These are phyloP conservation scores for Argyresthia goedartella DNA, from an alignment of 2,888 invertebrate species.

Conservation along the genomic window DNA sequence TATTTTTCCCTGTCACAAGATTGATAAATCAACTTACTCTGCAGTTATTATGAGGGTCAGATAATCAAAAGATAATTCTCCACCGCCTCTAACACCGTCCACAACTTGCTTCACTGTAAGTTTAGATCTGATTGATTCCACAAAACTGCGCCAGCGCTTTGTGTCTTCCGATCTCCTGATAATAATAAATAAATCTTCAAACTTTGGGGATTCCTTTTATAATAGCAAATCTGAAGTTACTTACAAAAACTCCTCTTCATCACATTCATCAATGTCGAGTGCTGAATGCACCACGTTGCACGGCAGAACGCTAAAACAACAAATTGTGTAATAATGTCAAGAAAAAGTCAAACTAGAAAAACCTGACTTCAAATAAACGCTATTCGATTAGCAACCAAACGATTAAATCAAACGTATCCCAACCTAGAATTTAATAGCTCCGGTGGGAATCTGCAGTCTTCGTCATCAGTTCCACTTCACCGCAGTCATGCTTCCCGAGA, in stretches of 20 bases:
- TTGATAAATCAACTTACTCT: conserved; percentile 71
- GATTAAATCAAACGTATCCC: too few species aligned
- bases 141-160: conserved; percentile 78
- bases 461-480: too few species aligned
- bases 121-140: conserved; percentile 83
- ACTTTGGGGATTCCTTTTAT: background rate
- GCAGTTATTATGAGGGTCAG: conserved; percentile 84
- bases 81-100: conserved; percentile 82
- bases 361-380: too few species aligned
- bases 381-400: too few species aligned
- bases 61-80: conserved; percentile 86
- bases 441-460: too few species aligned
- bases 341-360: background rate
- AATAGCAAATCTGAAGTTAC: conserved; percentile 17
- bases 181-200: background rate
- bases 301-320: conserved; percentile 66
- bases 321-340: background rate
- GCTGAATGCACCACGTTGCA: conserved; percentile 72
- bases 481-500: too few species aligned
- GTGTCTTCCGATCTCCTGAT: conserved; percentile 58
- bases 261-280: conserved; percentile 28
- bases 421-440: too few species aligned
- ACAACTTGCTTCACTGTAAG: conserved; percentile 88
- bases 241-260: conserved; percentile 47
- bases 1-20: too few species aligned